phyloP scores from a whole-genome alignment of 2,797 vertebrate species.

The Rhynchotus rufescens region DNA sequence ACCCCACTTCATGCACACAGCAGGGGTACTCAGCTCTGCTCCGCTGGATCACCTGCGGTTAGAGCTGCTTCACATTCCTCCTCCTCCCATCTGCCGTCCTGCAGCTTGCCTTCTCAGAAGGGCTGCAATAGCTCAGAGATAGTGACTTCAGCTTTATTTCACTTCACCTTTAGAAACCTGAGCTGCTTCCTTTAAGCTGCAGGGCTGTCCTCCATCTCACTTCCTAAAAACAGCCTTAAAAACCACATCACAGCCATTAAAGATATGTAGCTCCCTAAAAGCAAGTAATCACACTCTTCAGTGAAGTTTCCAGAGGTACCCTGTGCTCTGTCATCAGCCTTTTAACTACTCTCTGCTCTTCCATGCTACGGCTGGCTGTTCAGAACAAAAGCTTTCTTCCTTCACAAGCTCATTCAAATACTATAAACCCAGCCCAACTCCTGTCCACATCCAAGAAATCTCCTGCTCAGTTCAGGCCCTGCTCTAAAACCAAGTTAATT shows the following conservation, averaged over 20 bases:
- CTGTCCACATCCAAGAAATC: not conserved
- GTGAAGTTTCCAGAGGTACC: not conserved
- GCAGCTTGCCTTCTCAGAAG: not conserved
- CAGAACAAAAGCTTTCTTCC: not conserved
- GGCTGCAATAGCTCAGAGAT: not conserved
- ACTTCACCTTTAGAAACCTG: not conserved
- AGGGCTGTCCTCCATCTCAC: not conserved
- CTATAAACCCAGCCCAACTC: not conserved
- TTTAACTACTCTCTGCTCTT: not conserved
- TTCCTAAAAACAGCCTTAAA: not conserved
- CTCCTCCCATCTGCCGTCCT: not conserved
- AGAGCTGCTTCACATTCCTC: not conserved
- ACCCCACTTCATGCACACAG: not conserved
- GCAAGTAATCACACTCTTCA: fast-evolving
- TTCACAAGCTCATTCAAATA: fast-evolving
- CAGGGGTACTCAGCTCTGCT: not conserved
- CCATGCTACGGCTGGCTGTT: not conserved
- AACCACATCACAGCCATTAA: fast-evolving
- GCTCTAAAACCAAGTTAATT: not conserved
- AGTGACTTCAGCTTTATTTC: not conserved
- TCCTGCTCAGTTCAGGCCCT: not conserved
- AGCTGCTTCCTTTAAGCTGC: not conserved
- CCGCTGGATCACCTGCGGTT: not conserved
- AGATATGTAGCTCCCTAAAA: not conserved
- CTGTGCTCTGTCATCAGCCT: not conserved